Conservation (phyloP, 1,140 invertebrate species). For the Cyphomyrmex costatus region DNA sequence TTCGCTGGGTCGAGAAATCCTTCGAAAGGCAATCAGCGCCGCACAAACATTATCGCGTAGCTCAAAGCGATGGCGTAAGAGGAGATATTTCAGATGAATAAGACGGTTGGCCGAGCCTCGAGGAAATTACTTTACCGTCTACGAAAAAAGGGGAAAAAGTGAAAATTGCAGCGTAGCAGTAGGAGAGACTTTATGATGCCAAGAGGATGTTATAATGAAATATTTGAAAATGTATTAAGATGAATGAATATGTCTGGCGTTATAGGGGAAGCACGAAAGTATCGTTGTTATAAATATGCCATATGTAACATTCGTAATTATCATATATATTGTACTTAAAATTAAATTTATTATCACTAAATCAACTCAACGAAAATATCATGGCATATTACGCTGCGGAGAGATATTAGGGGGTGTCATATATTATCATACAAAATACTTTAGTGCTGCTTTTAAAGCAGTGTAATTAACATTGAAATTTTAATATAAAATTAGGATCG, state of each 20-base stretch:
- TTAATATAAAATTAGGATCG: neutral
- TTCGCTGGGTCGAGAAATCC: conserved; percentile 55
- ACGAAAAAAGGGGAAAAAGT: neutral
- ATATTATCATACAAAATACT: neutral
- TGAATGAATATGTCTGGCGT: neutral
- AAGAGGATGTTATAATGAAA: conserved; percentile 18
- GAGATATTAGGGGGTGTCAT: neutral
- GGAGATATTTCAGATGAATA: conserved; percentile 72
- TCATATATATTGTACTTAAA: neutral
- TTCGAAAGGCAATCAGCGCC: conserved; percentile 68
- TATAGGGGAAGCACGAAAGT: neutral
- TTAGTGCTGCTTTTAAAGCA: neutral
- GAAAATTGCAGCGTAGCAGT: conserved; percentile 3
- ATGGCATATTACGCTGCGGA: neutral
- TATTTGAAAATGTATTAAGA: conserved; percentile 4
- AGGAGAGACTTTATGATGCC: neutral
- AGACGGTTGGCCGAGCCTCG: conserved; percentile 23
- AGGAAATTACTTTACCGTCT: conserved; percentile 59
- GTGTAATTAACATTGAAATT: neutral
- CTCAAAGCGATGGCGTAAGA: conserved; percentile 65
- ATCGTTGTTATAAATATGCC: neutral
- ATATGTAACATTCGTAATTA: neutral
- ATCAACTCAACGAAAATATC: neutral
- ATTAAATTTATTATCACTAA: neutral
- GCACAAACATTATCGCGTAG: conserved; percentile 72